These are phyloP conservation scores for Megaptera novaeangliae DNA, from an alignment of 2,113 vertebrate species.

Conservation along the genomic window DNA sequence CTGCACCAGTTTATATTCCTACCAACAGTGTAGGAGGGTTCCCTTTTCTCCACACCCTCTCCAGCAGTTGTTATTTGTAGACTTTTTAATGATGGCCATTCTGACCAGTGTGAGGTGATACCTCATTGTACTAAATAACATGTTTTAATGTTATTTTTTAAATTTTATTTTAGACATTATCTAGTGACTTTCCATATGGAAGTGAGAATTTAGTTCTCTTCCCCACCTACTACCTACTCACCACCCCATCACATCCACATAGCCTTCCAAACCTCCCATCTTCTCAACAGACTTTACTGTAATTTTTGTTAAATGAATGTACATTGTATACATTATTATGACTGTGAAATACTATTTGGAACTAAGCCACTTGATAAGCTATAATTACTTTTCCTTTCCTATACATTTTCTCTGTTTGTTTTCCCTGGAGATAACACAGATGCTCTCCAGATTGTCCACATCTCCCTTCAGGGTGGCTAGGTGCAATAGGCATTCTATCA, in stretches of 20 bases:
- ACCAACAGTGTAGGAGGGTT: neutral
- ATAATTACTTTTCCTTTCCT: neutral
- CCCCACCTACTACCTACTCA: too few relatives aligned
- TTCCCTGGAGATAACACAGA: neutral
- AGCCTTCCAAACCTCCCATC: neutral
- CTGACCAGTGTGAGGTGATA: neutral
- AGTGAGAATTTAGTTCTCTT: neutral
- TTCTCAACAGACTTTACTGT: neutral
- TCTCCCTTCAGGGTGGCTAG: neutral
- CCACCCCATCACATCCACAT: too few relatives aligned
- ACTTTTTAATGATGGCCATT: neutral
- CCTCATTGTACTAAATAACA: neutral
- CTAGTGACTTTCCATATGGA: neutral
- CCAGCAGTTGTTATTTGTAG: neutral
- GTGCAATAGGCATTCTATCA: neutral
- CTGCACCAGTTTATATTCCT: neutral
- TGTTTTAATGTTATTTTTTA: neutral
- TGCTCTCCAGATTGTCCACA: neutral
- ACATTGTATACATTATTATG: neutral
- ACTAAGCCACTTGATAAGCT: neutral
- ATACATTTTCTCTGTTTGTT: neutral
- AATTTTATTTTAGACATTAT: neutral
- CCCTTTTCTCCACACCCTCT: neutral
- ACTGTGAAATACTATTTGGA: neutral
- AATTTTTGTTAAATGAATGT: neutral